Evolutionary conservation across 1,140 invertebrate genomes (phyloP).

Genomic region (Drosophila funebris): DNA sequence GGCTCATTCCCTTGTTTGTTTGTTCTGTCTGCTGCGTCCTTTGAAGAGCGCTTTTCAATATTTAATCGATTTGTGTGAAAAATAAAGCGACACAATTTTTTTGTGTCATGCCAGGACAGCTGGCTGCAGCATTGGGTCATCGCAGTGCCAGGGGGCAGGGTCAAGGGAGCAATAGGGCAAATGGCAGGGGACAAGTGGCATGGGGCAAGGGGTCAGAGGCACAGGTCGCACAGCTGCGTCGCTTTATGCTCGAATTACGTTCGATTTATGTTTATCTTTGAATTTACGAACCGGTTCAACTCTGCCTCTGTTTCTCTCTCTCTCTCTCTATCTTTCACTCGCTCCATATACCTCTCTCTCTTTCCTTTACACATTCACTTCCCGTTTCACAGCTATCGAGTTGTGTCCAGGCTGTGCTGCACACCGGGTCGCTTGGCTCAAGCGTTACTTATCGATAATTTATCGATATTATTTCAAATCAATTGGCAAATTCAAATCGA

Average conservation of each 20-base stretch:
- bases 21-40: conserved; percentile 4
- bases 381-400: background rate
- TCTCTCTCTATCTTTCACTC: background rate
- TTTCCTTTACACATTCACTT: background rate
- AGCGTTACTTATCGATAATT: background rate
- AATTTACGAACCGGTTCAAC: conserved; percentile 69
- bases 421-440: background rate
- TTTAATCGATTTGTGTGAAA: conserved; percentile 66
- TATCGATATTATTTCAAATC: too few species aligned
- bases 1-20: background rate
- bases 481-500: too few species aligned
- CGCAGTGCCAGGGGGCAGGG: background rate
- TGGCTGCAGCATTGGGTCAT: conserved; percentile 7
- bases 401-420: background rate
- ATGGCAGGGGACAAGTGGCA: background rate
- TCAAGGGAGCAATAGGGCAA: background rate
- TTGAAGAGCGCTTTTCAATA: conserved; percentile 65
- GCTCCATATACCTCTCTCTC: background rate
- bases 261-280: conserved; percentile 79
- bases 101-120: conserved; percentile 45
- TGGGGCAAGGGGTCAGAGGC: conserved; percentile 13
- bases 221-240: conserved; percentile 56
- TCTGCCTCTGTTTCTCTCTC: background rate
- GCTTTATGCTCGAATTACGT: conserved; percentile 73
- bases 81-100: conserved; percentile 32